Base-by-base conservation (phyloP, 1,140 invertebrate species). In the Cryptotermes secundus region DNA sequence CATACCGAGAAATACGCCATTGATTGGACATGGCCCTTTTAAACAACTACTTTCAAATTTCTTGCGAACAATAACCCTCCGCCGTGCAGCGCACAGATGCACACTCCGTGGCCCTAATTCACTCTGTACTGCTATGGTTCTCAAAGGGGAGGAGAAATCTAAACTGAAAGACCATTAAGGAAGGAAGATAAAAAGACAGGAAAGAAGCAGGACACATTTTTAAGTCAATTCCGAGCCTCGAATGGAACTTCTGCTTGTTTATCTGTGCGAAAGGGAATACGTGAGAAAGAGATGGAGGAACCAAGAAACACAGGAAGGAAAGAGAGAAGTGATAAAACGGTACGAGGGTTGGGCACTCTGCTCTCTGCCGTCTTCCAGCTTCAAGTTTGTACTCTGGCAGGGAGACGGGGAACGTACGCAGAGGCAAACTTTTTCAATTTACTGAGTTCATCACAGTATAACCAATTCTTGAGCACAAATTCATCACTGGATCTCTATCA, bases 371-470 rank as follows among this genome's bases (percentile, higher is more conserved):
- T 59, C 53, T 59, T 59, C 6, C 19, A 26, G 3, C 26, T 16
- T 59, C 53, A 26, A 59, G 53, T n/a, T n/a, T n/a, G n/a, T n/a
- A n/a, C n/a, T n/a, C n/a, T n/a, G n/a, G n/a, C n/a, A 59, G 53
- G 53, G 19, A 26, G 53, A 59, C 1, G 59, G n/a, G n/a, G 59
- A 14, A 31, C n/a, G 6, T 72, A 72, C 22, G 59, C 26, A 31
- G 59, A 72, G 59, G 59, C n/a, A 72, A 72, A 72, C n/a, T 72
- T 72, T 72, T 72, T 72, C 59, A 72, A 72, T 72, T 72, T 72
- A 31, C 59, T 72, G 59, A 72, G 59, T 72, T 72, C 59, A 72
- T 72, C 59, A 72, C 14, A 72, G 26, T 31, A 72, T 31, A 72
- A 72, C 31, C 26, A 59, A 9, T 59, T 59, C 19, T 16, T 22